phyloP scores from a whole-genome alignment of 1,140 invertebrate genomes.

The Tachypleus tridentatus region DNA sequence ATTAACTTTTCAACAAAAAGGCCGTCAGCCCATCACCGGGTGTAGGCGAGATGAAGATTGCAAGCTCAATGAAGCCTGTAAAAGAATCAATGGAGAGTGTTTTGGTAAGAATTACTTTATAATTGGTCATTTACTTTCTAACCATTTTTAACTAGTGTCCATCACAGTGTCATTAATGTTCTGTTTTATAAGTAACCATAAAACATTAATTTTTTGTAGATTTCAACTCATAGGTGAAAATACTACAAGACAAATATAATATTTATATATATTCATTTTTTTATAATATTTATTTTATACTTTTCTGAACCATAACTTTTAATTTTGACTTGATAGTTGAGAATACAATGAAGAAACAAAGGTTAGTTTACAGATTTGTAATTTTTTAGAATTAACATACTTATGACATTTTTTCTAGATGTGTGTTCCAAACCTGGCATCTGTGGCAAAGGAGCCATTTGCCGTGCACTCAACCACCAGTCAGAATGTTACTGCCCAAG shows the following conservation, averaged over 20 bases:
- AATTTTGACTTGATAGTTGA: no score
- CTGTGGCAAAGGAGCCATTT: constrained; percentile 60
- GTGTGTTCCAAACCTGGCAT: constrained; percentile 45
- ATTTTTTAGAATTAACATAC: constrained; percentile 4
- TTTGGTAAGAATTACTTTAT: constrained; percentile 15
- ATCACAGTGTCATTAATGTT: no score
- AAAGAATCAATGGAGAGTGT: constrained; percentile 68
- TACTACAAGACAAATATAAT: no score
- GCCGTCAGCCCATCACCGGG: constrained; percentile 29
- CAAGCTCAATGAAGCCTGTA: constrained; percentile 68
- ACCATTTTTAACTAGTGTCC: no score
- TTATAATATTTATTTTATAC: no score
- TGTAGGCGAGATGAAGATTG: constrained; percentile 85
- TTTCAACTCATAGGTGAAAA: no score
- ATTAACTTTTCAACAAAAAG: background rate
- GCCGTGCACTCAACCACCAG: constrained; percentile 54
- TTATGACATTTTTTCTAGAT: constrained; percentile 16
- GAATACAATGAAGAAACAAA: no score
- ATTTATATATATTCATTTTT: no score
- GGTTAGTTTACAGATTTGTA: background rate
- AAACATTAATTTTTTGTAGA: no score
- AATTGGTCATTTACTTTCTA: no score
- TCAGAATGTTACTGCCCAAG: constrained; percentile 67
- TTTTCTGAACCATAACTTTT: no score
- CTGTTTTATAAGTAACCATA: no score